Evolutionary conservation across 2,888 invertebrate species (phyloP).

Genomic region (Apotomis capreana): DNA sequence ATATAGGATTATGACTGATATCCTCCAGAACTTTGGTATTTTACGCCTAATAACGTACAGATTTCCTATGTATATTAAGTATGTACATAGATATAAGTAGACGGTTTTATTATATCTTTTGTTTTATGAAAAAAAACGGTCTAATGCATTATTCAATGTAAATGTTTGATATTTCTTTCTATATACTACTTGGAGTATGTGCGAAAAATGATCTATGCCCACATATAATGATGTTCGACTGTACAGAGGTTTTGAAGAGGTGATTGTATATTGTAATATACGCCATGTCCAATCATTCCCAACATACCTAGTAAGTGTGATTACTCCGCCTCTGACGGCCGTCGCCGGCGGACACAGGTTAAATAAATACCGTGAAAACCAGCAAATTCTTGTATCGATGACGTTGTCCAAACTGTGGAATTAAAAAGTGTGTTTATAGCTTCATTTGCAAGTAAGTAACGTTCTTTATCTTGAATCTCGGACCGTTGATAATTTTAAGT

Average conservation of each 20-base stretch:
- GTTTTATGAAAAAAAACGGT: no score
- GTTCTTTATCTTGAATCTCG: neutral
- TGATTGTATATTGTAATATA: slow-evolving; percentile 11
- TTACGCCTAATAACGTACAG: no score
- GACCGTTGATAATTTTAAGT: no score
- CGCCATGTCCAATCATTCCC: slow-evolving; percentile 33
- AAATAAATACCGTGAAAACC: slow-evolving; percentile 12
- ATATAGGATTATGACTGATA: no score
- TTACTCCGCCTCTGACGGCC: slow-evolving; percentile 27
- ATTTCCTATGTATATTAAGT: no score
- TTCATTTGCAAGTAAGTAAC: slow-evolving; percentile 14
- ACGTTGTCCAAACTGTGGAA: neutral
- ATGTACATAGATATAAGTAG: no score
- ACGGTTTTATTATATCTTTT: no score
- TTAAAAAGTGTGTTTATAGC: slow-evolving; percentile 3
- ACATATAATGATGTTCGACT: neutral
- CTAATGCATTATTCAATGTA: no score
- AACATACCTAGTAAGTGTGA: slow-evolving; percentile 23
- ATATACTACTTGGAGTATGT: no score
- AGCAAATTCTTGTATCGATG: neutral
- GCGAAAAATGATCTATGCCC: no score
- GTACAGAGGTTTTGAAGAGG: neutral
- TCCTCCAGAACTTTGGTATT: no score
- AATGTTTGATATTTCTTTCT: no score
- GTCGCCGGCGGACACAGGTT: slow-evolving; percentile 30